phyloP scores from a whole-genome alignment of 2,113 vertebrate species.

The Bubo scandiacus region DNA sequence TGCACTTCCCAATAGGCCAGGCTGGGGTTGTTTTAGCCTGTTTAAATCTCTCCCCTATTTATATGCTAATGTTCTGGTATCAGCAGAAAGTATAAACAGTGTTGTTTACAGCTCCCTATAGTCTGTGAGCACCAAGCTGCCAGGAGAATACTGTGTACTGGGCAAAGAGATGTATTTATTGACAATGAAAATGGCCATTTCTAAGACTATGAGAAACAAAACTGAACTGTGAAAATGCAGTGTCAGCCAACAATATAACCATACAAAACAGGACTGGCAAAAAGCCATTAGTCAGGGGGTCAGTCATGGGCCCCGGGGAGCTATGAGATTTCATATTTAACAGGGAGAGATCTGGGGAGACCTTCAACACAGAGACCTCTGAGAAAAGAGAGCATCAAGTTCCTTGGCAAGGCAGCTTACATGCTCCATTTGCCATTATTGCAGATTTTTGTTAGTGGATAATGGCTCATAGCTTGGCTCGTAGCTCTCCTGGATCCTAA shows the following conservation, averaged over 20 bases:
- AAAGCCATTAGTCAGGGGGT: constrained; percentile 22
- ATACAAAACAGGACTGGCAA: constrained; percentile 17
- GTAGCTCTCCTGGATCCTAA: constrained; percentile 7
- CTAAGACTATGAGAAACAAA: constrained; percentile 29
- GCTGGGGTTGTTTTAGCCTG: constrained; percentile 52
- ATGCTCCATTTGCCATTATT: constrained; percentile 54
- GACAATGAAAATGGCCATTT: constrained; percentile 44
- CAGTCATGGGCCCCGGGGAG: not conserved
- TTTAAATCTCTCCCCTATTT: constrained; percentile 65
- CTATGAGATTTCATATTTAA: constrained; percentile 25
- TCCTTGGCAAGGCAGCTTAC: constrained; percentile 44
- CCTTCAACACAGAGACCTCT: constrained; percentile 34
- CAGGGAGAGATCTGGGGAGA: constrained; percentile 31
- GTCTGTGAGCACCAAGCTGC: constrained; percentile 25
- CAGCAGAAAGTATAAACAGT: constrained; percentile 61
- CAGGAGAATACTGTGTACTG: constrained; percentile 38
- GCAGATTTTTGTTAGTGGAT: constrained; percentile 54
- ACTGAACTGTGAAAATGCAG: constrained; percentile 30
- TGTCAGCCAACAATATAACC: constrained; percentile 37
- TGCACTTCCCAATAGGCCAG: constrained; percentile 38
- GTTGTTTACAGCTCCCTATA: constrained; percentile 60
- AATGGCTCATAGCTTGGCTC: constrained; percentile 52
- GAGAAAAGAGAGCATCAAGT: constrained; percentile 38
- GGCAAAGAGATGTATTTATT: constrained; percentile 32
- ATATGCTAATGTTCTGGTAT: constrained; percentile 59